These are phyloP conservation scores for Conus canariensis DNA, from an alignment of 2,888 invertebrate species.

Conservation along the genomic window DNA sequence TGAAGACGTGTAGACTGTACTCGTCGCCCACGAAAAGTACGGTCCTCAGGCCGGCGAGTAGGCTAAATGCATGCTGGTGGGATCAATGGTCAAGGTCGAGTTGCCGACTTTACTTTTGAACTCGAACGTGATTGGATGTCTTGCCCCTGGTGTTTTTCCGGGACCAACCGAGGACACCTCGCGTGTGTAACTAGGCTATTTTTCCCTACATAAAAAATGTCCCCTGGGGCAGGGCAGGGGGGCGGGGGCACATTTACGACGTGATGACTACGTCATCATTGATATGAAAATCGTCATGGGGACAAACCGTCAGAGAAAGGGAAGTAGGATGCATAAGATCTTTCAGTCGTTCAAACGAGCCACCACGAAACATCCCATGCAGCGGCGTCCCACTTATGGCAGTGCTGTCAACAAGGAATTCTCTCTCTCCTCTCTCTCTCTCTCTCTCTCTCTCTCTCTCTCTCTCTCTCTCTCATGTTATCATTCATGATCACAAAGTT, in stretches of 20 bases:
- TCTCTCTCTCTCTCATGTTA: neutral
- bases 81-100: conserved; percentile 23
- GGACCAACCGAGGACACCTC: neutral
- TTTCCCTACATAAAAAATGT: too few relatives aligned
- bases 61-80: neutral
- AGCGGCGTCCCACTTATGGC: neutral
- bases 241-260: neutral
- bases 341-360: neutral
- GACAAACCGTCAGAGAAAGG: too few relatives aligned
- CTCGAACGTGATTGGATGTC: conserved; percentile 22
- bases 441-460: neutral
- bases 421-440: neutral
- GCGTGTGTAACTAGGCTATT: neutral
- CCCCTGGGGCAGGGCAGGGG: too few relatives aligned
- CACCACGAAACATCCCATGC: too few relatives aligned
- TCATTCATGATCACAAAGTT: neutral
- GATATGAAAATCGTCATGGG: too few relatives aligned
- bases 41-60: neutral
- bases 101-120: neutral
- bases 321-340: too few relatives aligned
- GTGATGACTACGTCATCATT: too few relatives aligned
- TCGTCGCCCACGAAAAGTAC: neutral
- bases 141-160: conserved; percentile 11
- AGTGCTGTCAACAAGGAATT: too few relatives aligned
- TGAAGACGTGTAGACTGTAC: neutral